Percentiles rank a stretch among this genome's conserved stretches.
These are phyloP conservation scores for Thunnus thynnus DNA, from an alignment of 2,113 vertebrate species.

Conservation along the genomic window DNA sequence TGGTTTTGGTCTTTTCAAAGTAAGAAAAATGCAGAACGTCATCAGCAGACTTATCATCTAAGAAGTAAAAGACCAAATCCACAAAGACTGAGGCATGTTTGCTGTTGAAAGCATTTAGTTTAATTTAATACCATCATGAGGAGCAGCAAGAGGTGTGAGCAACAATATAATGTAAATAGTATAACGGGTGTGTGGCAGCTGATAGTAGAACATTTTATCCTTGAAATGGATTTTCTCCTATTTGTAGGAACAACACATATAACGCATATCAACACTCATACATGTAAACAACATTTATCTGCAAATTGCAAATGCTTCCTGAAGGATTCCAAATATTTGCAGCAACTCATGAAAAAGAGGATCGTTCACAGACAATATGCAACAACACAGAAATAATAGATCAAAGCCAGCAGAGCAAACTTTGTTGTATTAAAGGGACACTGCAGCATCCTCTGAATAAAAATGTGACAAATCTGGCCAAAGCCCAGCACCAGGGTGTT, in stretches of 20 bases:
- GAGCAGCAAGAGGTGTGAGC: no score
- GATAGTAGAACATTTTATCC: neutral
- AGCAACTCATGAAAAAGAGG: neutral
- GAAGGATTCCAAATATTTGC: neutral
- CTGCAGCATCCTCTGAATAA: slow-evolving; percentile 10
- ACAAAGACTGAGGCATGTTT: no score
- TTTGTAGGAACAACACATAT: neutral
- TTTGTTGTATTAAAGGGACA: slow-evolving; percentile 19
- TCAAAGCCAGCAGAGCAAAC: neutral
- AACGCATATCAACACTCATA: neutral
- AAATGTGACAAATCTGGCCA: slow-evolving; percentile 24
- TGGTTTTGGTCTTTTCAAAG: no score
- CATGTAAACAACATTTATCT: neutral
- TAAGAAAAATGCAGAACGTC: no score
- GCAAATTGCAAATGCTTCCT: neutral
- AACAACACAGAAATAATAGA: neutral
- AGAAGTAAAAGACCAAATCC: no score
- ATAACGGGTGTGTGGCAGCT: no score
- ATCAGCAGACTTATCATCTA: no score
- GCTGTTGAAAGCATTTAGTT: no score
- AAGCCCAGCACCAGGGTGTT: slow-evolving; percentile 19
- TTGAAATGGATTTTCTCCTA: neutral
- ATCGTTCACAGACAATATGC: neutral
- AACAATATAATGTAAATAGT: no score
- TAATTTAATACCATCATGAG: no score